Evolutionary conservation across 2,888 invertebrate genomes (phyloP).

Genomic region (Microchrysa polita): DNA sequence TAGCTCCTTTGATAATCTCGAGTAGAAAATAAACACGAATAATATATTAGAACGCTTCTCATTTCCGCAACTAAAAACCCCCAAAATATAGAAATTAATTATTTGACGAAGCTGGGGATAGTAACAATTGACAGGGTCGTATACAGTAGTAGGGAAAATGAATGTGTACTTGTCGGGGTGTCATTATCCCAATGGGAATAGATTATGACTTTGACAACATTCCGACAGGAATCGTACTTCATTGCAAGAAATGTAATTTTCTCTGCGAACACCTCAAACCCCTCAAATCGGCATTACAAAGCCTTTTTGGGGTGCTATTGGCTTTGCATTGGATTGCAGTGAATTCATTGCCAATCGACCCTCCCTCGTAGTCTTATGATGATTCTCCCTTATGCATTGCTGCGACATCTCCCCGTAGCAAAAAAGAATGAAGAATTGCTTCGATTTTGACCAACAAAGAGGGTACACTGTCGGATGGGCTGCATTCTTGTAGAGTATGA

Average conservation of each 20-base stretch:
- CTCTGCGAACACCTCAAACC: slow-evolving; percentile 37
- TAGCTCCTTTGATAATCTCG: too few species aligned
- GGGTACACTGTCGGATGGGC: neutral
- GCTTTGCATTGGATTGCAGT: slow-evolving; percentile 30
- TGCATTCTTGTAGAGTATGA: slow-evolving; percentile 41
- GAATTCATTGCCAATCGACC: slow-evolving; percentile 16
- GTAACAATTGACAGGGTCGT: slow-evolving; percentile 1
- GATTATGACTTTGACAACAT: slow-evolving; percentile 46
- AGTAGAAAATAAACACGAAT: neutral
- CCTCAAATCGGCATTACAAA: slow-evolving; percentile 40
- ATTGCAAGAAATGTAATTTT: slow-evolving; percentile 49
- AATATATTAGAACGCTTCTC: neutral
- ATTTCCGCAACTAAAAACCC: slow-evolving; percentile 11
- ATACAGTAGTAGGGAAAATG: slow-evolving; percentile 14
- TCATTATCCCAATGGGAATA: slow-evolving; percentile 50
- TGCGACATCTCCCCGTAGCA: neutral
- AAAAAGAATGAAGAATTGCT: slow-evolving; percentile 2
- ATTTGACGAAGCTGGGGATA: neutral
- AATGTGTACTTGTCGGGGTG: slow-evolving; percentile 46
- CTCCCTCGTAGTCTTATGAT: slow-evolving; percentile 12
- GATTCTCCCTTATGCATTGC: neutral
- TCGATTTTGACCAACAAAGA: neutral
- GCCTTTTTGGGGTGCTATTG: slow-evolving; percentile 15
- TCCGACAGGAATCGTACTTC: slow-evolving; percentile 12
- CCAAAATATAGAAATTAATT: slow-evolving; percentile 11